A percentile compares a stretch with the other conserved stretches of the same genome.
These are phyloP conservation scores for Chondrosia reniformis DNA, from an alignment of 37 sponge, comb jelly and placozoan species.

Conservation along the genomic window DNA sequence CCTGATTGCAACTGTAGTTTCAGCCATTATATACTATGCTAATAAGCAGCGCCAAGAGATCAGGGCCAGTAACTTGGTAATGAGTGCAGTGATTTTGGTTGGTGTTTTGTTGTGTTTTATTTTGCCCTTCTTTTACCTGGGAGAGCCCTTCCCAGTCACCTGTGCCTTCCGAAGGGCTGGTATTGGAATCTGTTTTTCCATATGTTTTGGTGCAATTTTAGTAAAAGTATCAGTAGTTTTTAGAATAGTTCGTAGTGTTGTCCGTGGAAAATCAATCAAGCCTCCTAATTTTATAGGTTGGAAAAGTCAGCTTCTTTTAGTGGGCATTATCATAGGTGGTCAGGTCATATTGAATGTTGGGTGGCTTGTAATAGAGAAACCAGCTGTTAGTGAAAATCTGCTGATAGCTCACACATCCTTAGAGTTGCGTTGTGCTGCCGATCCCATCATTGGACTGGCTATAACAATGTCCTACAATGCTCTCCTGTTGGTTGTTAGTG, in stretches of 20 bases:
- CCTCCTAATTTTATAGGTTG: conserved; percentile 51
- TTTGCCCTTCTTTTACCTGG: conserved; percentile 44
- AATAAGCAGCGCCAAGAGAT: conserved; percentile 52
- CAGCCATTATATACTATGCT: neutral
- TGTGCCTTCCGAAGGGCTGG: conserved; percentile 57
- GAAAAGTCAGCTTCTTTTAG: conserved; percentile 53
- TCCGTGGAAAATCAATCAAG: neutral
- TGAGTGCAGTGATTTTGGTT: conserved; percentile 54
- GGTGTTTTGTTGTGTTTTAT: conserved; percentile 55
- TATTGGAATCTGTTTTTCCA: conserved; percentile 60
- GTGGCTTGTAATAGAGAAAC: conserved; percentile 22
- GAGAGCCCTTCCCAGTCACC: conserved; percentile 28
- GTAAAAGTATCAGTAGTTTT: conserved; percentile 69
- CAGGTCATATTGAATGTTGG: conserved; percentile 33
- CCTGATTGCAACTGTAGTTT: conserved; percentile 1
- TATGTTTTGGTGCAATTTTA: conserved; percentile 70
- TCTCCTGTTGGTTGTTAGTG: conserved; percentile 40
- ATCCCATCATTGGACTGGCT: conserved; percentile 21
- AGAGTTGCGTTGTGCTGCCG: neutral
- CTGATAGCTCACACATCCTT: neutral
- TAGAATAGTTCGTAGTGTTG: conserved; percentile 42
- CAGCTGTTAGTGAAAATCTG: neutral
- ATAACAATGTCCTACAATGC: conserved; percentile 30
- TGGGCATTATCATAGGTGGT: conserved; percentile 20
- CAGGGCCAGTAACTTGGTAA: conserved; percentile 67